These are phyloP conservation scores for Dendronephthya gigantea DNA, from an alignment of 64 coral and sea anemone species.

Conservation along the genomic window DNA sequence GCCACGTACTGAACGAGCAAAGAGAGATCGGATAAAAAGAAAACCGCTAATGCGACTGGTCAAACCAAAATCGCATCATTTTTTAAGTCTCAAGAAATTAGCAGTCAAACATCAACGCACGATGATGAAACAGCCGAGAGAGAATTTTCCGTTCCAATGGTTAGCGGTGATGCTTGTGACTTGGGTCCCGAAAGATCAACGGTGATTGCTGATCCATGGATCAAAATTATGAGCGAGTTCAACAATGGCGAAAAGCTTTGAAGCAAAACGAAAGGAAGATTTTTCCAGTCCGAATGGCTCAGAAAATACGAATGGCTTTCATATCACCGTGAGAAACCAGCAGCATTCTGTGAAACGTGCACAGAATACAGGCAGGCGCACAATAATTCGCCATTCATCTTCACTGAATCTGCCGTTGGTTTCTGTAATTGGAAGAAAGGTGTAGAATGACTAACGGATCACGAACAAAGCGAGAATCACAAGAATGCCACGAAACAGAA, in stretches of 20 bases:
- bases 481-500: no score
- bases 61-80: slow-evolving; percentile 16
- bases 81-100: no score
- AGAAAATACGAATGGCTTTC: neutral
- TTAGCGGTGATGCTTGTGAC: slow-evolving; percentile 13
- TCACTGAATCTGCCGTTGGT: slow-evolving; percentile 18
- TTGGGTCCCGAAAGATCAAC: slow-evolving; percentile 3
- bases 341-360: slow-evolving; percentile 18
- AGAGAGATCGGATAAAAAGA: neutral
- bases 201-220: slow-evolving; percentile 10
- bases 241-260: slow-evolving; percentile 10
- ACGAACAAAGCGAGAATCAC: no score
- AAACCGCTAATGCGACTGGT: slow-evolving; percentile 12
- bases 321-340: slow-evolving; percentile 10
- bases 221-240: slow-evolving; percentile 10
- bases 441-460: no score
- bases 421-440: no score
- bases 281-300: slow-evolving; percentile 10
- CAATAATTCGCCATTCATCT: slow-evolving; percentile 3
- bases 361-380: slow-evolving; percentile 14
- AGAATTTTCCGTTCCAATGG: neutral
- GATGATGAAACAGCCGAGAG: slow-evolving; percentile 5
- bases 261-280: slow-evolving; percentile 16
- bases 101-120: neutral
- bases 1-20: slow-evolving; percentile 6